These are phyloP conservation scores for Marcusenius ussheri DNA, from an alignment of 2,113 vertebrate species.

Conservation along the genomic window DNA sequence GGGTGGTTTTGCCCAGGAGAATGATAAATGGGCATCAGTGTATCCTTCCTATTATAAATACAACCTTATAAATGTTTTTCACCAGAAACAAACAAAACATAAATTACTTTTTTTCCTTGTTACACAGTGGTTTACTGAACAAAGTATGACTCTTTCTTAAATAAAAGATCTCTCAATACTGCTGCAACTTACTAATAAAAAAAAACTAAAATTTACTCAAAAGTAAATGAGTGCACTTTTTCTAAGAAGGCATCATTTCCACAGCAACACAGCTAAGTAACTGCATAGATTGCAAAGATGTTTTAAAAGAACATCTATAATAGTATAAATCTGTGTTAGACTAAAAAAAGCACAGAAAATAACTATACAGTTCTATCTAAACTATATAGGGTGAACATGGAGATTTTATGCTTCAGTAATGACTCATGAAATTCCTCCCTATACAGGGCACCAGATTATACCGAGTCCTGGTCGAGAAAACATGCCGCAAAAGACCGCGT, in stretches of 20 bases:
- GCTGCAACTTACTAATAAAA: too few relatives aligned
- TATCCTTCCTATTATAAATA: background rate
- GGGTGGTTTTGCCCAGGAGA: background rate
- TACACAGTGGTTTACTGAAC: too few relatives aligned
- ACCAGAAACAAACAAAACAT: background rate
- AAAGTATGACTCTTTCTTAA: background rate
- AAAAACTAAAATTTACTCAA: too few relatives aligned
- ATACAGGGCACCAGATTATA: background rate
- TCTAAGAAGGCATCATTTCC: background rate
- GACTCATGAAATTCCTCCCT: background rate
- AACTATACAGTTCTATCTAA: background rate
- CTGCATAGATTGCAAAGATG: background rate
- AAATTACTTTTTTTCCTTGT: too few relatives aligned
- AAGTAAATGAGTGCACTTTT: background rate
- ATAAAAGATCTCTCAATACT: too few relatives aligned
- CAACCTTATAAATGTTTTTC: background rate
- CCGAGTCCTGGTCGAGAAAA: background rate
- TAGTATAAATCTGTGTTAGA: background rate
- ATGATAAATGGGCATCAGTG: background rate
- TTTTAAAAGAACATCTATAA: background rate
- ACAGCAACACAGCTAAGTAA: background rate
- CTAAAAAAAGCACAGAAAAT: background rate
- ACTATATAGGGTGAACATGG: background rate
- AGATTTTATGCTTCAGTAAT: background rate
- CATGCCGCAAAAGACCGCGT: conserved; percentile 31